Base-by-base conservation (phyloP, 1,140 invertebrate genomes). In the Papilio helenus region DNA sequence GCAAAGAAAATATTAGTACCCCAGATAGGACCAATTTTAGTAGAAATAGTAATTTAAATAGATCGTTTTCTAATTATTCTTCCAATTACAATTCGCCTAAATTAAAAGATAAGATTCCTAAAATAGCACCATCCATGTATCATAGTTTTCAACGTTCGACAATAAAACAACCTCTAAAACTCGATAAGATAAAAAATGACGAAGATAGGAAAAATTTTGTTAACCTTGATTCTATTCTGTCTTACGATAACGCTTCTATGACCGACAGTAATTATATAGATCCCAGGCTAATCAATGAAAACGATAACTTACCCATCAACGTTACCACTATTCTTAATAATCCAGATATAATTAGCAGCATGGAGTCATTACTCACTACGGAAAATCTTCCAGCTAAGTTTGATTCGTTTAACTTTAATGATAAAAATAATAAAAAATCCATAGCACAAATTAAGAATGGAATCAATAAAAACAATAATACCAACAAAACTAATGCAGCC, bases 191-290 rank as follows among this genome's bases (percentile, higher is more conserved):
- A 88, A 88, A 90, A 72, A 91, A 85, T 81, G 86, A 90, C 61
- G 83, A 90, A 26, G 90, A 92, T 80, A 93, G 90, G 80, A 92
- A 92, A 86, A 85, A 91, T 49, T 89, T 91, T 39, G 92, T 94
- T 20, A 93, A 92, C 86, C 87, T 94, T 44, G 92, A 93, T 83
- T 82, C 88, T 42, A 91, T 94, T 77, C 81, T 94, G 16, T 81
- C 87, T 51, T 90, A 88, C 74, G 93, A 94, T 76, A 94, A 92
- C 82, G 88, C 89, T 61, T 94, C 92, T 18, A 90, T 93, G 89
- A 92, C 91, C 42, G 93, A 94, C 81, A 94, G 93, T 86, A 93
- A 91, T 84, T 94, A 94, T 58, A 94, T 94, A 79, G 93, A 94
- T 79, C 93, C 93, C 29, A 89, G 92, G 76, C 88, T 94, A 58